These are phyloP conservation scores for Scotopteryx bipunctaria DNA, from an alignment of 2,888 invertebrate genomes.

Conservation along the genomic window DNA sequence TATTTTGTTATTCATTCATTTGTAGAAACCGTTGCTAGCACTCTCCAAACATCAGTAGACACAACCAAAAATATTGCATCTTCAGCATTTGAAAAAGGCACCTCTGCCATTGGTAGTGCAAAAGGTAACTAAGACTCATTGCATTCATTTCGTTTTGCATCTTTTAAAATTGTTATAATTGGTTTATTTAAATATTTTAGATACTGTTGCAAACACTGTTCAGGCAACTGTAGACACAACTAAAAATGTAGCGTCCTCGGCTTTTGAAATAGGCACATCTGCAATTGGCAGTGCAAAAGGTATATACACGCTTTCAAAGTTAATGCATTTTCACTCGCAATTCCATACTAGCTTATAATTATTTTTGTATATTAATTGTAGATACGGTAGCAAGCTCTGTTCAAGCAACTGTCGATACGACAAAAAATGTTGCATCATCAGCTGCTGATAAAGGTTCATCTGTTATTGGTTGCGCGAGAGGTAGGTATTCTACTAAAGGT, in stretches of 20 bases:
- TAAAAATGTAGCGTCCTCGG: slow-evolving; percentile 52
- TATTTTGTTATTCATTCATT: background rate
- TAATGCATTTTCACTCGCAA: too few relatives aligned
- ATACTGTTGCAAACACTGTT: too few relatives aligned
- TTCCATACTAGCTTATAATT: background rate
- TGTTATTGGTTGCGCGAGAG: slow-evolving; percentile 34
- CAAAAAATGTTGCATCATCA: slow-evolving; percentile 43
- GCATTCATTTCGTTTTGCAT: too few relatives aligned
- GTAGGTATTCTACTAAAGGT: slow-evolving; percentile 5
- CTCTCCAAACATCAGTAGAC: slow-evolving; percentile 51
- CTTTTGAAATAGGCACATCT: slow-evolving; percentile 54
- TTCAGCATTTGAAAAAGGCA: slow-evolving; percentile 48
- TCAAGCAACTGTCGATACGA: slow-evolving; percentile 38
- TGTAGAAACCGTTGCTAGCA: slow-evolving; percentile 50
- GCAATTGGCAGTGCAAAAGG: slow-evolving; percentile 56
- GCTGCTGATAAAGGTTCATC: slow-evolving; percentile 42
- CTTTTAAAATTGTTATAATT: background rate
- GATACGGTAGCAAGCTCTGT: slow-evolving; percentile 35
- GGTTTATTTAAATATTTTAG: background rate
- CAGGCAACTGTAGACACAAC: too few relatives aligned
- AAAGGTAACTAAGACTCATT: too few relatives aligned
- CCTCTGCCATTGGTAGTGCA: slow-evolving; percentile 45
- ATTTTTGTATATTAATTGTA: slow-evolving; percentile 14
- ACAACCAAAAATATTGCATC: slow-evolving; percentile 53
- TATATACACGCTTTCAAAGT: too few relatives aligned